phyloP scores from a whole-genome alignment of 2,113 vertebrate species.

The Eurypyga helias region DNA sequence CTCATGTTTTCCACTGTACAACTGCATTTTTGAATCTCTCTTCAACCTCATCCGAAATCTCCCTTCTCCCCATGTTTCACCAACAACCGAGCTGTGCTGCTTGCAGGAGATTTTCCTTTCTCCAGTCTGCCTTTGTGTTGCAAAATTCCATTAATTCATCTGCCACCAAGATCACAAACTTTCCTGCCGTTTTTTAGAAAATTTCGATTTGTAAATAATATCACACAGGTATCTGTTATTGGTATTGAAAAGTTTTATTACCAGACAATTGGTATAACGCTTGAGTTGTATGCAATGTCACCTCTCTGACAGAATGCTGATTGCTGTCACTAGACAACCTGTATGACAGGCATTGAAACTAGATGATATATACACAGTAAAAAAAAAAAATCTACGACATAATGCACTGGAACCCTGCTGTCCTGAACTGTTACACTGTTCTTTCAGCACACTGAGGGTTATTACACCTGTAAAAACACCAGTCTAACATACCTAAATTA shows the following conservation, averaged over 20 bases:
- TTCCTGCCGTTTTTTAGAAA: not conserved
- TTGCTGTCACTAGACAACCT: not conserved
- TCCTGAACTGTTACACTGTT: not conserved
- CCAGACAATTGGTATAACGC: not conserved
- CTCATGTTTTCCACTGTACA: not conserved
- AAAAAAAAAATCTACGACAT: not conserved
- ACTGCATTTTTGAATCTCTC: not conserved
- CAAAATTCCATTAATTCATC: conserved; percentile 11
- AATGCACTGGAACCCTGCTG: not conserved
- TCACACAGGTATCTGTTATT: not conserved
- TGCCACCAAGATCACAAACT: not conserved
- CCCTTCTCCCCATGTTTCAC: not conserved
- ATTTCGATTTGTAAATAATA: not conserved
- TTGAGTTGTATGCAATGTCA: not conserved
- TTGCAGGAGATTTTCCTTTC: not conserved
- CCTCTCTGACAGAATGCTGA: conserved; percentile 17
- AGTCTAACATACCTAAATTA: not conserved
- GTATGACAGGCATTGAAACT: not conserved
- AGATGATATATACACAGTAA: not conserved
- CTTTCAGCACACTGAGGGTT: not conserved
- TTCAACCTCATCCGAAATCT: not conserved
- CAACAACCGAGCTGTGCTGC: not conserved
- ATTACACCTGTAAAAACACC: not conserved
- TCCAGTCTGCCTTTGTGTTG: not conserved
- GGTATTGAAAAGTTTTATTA: conserved; percentile 14